Conservation (phyloP, 1,140 invertebrate genomes). For the Marisa cornuarietis region DNA sequence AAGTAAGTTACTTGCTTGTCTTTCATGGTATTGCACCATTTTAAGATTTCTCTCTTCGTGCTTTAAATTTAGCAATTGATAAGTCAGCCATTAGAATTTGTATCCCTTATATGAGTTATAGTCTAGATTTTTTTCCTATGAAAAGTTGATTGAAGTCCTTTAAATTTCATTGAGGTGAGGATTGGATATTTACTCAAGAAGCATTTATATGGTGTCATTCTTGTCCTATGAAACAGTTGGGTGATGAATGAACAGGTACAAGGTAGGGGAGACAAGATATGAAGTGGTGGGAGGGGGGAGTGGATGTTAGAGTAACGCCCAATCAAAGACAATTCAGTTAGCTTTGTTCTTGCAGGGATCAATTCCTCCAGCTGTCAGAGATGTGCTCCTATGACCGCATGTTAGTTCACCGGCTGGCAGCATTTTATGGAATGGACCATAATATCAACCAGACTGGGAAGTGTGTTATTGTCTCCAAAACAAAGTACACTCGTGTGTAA, state of each 20-base stretch:
- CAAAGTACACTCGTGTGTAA: constrained; percentile 78
- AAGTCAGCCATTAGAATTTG: not conserved
- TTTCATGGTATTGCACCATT: not conserved
- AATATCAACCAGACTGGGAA: constrained; percentile 88
- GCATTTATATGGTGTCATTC: no score
- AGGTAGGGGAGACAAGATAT: not conserved
- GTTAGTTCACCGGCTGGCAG: constrained; percentile 91
- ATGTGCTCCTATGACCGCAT: constrained; percentile 95
- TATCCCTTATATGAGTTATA: not conserved
- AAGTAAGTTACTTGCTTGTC: constrained; percentile 72
- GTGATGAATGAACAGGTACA: no score
- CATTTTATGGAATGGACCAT: constrained; percentile 93
- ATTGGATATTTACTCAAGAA: not conserved
- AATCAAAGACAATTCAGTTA: not conserved
- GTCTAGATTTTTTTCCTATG: not conserved
- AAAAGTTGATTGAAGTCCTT: not conserved
- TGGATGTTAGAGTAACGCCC: not conserved
- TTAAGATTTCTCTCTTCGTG: no score
- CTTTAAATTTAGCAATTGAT: not conserved
- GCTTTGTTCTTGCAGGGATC: constrained; percentile 63
- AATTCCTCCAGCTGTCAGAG: constrained; percentile 84
- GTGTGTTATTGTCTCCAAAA: constrained; percentile 84
- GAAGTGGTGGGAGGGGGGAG: not conserved
- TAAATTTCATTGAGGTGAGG: not conserved
- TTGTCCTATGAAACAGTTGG: no score